These are phyloP conservation scores for Cyprinus carpio DNA, from an alignment of 2,113 vertebrate species.

Conservation along the genomic window DNA sequence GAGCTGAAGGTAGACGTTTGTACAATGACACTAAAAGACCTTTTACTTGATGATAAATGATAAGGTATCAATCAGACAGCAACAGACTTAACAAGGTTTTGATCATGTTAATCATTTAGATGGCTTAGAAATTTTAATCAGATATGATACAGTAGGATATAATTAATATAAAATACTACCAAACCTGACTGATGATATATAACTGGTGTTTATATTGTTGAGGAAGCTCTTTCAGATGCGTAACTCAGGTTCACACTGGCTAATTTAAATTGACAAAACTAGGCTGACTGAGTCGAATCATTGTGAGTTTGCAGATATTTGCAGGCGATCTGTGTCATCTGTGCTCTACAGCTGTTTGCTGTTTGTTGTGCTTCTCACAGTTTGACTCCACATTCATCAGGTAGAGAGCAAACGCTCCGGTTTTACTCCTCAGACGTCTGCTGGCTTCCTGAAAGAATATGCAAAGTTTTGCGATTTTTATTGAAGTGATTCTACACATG, in stretches of 20 bases:
- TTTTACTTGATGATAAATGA: too few relatives aligned
- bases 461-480: background rate
- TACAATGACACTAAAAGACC: too few relatives aligned
- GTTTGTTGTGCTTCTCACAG: conserved; percentile 39
- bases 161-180: too few relatives aligned
- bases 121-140: too few relatives aligned
- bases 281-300: background rate
- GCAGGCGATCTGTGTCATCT: background rate
- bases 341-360: background rate
- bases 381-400: conserved; percentile 50
- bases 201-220: background rate
- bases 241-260: too few relatives aligned
- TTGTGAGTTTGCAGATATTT: background rate
- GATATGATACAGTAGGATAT: too few relatives aligned
- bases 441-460: background rate
- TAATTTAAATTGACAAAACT: background rate
- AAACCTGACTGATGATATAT: background rate
- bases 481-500: background rate
- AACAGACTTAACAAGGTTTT: too few relatives aligned
- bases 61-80: too few relatives aligned
- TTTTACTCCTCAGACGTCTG: background rate
- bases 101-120: too few relatives aligned
- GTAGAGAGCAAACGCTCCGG: background rate
- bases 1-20: too few relatives aligned
- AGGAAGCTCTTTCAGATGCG: background rate